These are phyloP conservation scores for Hydrochoerus hydrochaeris DNA, from an alignment of 2,113 vertebrate species.

Conservation along the genomic window DNA sequence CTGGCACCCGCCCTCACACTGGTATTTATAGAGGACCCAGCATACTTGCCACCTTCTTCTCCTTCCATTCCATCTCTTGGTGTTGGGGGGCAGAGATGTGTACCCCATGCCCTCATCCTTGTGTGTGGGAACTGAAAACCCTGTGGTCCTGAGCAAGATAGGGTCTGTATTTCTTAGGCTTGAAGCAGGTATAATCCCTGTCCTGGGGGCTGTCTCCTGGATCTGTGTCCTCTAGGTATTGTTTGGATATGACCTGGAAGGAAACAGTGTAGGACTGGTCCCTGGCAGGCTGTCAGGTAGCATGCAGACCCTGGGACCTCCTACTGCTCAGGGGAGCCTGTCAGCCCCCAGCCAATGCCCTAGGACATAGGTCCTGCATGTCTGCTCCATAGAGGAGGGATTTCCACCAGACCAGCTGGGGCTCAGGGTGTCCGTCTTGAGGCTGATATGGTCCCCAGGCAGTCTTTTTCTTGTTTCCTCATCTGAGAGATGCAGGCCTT, in stretches of 20 bases:
- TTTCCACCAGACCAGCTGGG: neutral
- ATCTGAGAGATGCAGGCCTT: neutral
- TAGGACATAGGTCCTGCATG: neutral
- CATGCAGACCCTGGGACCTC: neutral
- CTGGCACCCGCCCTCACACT: neutral
- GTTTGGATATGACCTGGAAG: neutral
- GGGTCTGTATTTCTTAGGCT: too few species aligned
- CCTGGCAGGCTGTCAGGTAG: neutral
- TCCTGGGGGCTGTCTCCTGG: neutral
- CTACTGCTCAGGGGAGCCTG: neutral
- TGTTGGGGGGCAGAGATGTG: fast-evolving
- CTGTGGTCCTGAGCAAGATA: neutral
- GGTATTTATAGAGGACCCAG: slow-evolving; percentile 3
- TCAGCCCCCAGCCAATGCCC: neutral
- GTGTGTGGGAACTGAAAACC: neutral
- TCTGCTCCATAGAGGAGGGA: neutral
- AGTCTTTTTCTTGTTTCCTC: neutral
- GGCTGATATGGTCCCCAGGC: neutral
- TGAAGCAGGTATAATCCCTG: neutral
- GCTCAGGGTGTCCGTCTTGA: neutral
- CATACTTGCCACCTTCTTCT: neutral
- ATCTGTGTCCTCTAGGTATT: neutral
- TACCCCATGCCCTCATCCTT: fast-evolving
- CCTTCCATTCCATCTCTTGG: neutral
- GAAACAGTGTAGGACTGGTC: neutral